phyloP scores from a whole-genome alignment of 2,888 invertebrate genomes.

The Drosophila aldrichi region DNA sequence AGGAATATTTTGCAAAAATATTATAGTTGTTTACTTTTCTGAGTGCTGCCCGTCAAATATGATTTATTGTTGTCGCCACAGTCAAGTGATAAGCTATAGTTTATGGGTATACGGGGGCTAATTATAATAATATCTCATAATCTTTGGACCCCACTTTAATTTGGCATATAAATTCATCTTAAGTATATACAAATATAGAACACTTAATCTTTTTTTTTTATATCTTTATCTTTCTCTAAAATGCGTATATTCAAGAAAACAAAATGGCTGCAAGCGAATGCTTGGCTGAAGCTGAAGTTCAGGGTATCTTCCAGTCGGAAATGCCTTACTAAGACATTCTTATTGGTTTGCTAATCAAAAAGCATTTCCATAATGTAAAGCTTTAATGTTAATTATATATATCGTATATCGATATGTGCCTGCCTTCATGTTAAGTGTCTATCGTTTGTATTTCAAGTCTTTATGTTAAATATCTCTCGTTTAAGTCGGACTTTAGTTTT shows the following conservation, averaged over 20 bases:
- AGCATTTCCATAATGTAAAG: neutral
- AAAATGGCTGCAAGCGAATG: neutral
- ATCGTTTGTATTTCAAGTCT: neutral
- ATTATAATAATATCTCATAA: neutral
- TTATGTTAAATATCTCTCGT: neutral
- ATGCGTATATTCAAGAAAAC: neutral
- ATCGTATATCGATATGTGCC: neutral
- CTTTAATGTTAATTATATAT: neutral
- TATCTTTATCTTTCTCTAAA: too few species aligned
- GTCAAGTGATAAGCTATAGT: slow-evolving; percentile 10
- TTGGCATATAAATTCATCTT: neutral
- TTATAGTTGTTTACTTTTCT: neutral
- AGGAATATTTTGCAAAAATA: slow-evolving; percentile 1
- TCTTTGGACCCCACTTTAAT: neutral
- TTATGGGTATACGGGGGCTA: slow-evolving; percentile 6
- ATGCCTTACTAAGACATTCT: neutral
- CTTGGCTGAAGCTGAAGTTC: too few species aligned
- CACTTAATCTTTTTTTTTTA: too few species aligned
- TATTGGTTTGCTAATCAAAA: neutral
- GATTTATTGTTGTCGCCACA: slow-evolving; percentile 16
- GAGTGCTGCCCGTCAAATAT: slow-evolving; percentile 20
- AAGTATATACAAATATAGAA: neutral
- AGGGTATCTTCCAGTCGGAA: neutral
- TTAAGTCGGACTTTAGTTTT: neutral
- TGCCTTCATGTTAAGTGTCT: neutral